A percentile compares a stretch with the other conserved stretches of the same genome.
These are phyloP conservation scores for Camelus dromedarius DNA, from an alignment of 2,113 vertebrate species.

Conservation along the genomic window DNA sequence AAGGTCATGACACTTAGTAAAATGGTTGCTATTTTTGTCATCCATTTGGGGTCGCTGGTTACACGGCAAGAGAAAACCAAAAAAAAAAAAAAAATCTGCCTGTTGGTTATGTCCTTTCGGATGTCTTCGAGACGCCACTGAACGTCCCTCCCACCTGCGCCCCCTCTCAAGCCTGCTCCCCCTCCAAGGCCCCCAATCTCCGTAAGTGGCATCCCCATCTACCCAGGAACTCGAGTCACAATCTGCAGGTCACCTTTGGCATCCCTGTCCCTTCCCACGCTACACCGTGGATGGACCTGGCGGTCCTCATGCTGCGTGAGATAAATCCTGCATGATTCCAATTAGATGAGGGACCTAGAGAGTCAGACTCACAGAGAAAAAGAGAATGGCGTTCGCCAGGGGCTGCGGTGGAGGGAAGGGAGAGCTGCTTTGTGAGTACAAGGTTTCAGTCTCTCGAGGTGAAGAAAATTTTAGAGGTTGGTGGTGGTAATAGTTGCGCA, in stretches of 20 bases:
- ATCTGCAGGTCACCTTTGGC: rapidly evolving
- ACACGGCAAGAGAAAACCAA: neutral
- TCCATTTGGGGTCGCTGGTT: neutral
- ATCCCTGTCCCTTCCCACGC: rapidly evolving
- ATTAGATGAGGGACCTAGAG: neutral
- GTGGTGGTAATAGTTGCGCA: neutral
- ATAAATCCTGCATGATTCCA: neutral
- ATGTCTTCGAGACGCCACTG: neutral
- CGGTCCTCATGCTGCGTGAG: neutral
- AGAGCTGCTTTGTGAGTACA: neutral
- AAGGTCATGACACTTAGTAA: neutral
- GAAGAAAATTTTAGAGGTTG: too few relatives aligned
- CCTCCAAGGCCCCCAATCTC: neutral
- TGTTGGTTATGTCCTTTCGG: neutral
- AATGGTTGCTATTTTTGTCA: neutral
- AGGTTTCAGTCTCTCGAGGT: neutral
- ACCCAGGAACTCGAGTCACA: neutral
- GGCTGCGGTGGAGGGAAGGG: neutral
- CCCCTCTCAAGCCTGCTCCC: neutral
- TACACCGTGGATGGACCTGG: neutral
- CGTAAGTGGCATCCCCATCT: neutral
- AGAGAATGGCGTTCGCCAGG: neutral
- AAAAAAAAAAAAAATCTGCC: neutral
- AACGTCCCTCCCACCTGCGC: neutral
- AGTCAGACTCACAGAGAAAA: neutral